A percentile compares a stretch with the other conserved stretches of the same genome.
phyloP scores from a whole-genome alignment of 2,113 vertebrate genomes.

The Malurus elegans region DNA sequence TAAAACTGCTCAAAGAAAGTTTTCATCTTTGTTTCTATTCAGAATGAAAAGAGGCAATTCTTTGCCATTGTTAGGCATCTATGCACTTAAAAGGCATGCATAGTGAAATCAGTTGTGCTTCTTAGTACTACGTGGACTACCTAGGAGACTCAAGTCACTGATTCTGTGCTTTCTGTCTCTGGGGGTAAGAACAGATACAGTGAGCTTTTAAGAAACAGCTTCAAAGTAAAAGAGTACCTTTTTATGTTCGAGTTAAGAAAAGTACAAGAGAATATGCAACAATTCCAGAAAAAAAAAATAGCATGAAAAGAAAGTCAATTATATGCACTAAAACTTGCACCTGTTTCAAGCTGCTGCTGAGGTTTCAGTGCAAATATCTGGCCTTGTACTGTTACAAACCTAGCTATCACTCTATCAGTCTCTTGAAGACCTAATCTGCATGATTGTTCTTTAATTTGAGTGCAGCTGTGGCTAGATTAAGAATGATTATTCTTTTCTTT shows the following conservation, averaged over 20 bases:
- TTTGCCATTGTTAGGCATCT: not conserved
- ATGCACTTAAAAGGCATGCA: not conserved
- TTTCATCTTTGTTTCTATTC: not conserved
- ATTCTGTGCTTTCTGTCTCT: not conserved
- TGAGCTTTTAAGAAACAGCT: not conserved
- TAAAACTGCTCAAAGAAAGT: not conserved
- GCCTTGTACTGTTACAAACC: not conserved
- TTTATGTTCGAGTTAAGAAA: not conserved
- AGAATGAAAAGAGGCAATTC: not conserved
- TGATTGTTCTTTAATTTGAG: not conserved
- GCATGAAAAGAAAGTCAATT: not conserved
- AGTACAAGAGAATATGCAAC: not conserved
- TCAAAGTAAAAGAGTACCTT: not conserved
- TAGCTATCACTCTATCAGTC: not conserved
- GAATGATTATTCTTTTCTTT: not conserved
- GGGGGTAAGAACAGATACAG: accelerated
- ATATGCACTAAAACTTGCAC: not conserved
- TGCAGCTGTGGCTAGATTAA: not conserved
- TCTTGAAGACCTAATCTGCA: not conserved
- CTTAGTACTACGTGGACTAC: not conserved
- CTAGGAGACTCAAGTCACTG: not conserved
- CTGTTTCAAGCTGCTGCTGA: not conserved
- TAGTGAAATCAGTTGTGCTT: not conserved
- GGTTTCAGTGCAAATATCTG: not conserved
- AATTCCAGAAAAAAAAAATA: not conserved